Percentiles rank a stretch among this genome's conserved stretches.
Evolutionary conservation across 2,888 invertebrate genomes (phyloP).

Genomic region (Oxytorus armatus): DNA sequence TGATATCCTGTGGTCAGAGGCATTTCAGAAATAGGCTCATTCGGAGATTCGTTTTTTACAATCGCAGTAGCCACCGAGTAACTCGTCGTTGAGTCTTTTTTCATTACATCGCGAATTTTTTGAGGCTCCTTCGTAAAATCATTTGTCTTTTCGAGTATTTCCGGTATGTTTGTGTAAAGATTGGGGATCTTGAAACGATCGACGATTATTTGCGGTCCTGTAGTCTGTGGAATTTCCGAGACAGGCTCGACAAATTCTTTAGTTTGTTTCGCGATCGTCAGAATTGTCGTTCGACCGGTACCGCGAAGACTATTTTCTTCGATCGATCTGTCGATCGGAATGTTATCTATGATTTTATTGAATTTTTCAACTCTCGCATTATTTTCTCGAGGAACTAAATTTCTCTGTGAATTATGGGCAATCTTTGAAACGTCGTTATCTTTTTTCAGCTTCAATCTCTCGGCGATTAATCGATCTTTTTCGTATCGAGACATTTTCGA

Average conservation of each 20-base stretch:
- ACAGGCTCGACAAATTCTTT: constrained; percentile 25
- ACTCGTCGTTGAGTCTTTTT: constrained; percentile 2
- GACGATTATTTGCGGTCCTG: constrained; percentile 27
- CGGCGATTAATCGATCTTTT: neutral
- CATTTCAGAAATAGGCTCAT: neutral
- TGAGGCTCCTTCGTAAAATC: neutral
- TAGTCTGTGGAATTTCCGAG: constrained; percentile 37
- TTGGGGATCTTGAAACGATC: constrained; percentile 49
- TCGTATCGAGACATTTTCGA: neutral
- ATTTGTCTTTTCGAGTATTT: neutral
- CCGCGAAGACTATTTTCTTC: neutral
- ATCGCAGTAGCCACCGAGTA: neutral
- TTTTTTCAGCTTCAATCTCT: neutral
- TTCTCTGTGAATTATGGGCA: neutral
- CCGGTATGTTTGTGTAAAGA: constrained; percentile 6
- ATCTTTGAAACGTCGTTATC: neutral
- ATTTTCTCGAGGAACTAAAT: neutral
- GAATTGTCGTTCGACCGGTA: neutral
- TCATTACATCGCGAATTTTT: constrained; percentile 13
- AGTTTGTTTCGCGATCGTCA: constrained; percentile 27
- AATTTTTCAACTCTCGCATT: neutral
- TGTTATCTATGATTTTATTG: neutral
- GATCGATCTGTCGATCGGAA: neutral
- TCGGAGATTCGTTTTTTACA: neutral
- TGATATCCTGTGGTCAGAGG: constrained; percentile 5